A percentile compares a stretch with the other conserved stretches of the same genome.
phyloP scores from a whole-genome alignment of 2,888 invertebrate species.

The Morpho achilles region DNA sequence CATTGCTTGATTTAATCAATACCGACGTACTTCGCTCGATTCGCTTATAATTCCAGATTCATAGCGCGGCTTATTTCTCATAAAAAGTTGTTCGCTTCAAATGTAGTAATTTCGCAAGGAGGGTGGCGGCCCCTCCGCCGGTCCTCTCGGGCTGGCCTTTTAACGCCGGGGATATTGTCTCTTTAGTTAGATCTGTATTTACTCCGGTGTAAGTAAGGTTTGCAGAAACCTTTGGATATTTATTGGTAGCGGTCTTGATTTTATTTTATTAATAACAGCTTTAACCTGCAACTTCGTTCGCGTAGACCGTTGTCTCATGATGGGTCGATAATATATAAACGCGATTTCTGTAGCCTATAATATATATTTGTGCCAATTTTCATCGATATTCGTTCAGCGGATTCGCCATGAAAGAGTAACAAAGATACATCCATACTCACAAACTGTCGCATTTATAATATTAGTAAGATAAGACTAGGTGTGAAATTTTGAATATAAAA shows the following conservation, averaged over 20 bases:
- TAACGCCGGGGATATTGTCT: slow-evolving; percentile 77
- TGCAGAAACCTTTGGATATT: slow-evolving; percentile 34
- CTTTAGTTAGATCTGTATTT: slow-evolving; percentile 76
- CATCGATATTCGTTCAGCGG: too few relatives aligned
- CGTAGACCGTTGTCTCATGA: too few relatives aligned
- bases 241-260: slow-evolving; percentile 13
- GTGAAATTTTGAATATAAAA: too few relatives aligned
- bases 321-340: too few relatives aligned
- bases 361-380: too few relatives aligned
- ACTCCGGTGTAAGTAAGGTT: slow-evolving; percentile 55
- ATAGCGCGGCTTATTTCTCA: slow-evolving; percentile 75
- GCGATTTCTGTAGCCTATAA: too few relatives aligned
- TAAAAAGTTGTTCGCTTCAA: slow-evolving; percentile 78
- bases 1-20: slow-evolving; percentile 31
- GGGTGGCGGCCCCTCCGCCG: slow-evolving; percentile 51
- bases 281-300: background rate
- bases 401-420: too few relatives aligned
- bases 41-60: slow-evolving; percentile 75
- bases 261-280: slow-evolving; percentile 1
- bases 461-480: too few relatives aligned
- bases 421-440: too few relatives aligned
- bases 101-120: slow-evolving; percentile 75
- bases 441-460: too few relatives aligned
- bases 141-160: slow-evolving; percentile 70
- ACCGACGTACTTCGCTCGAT: slow-evolving; percentile 48